phyloP scores from a whole-genome alignment of 2,113 vertebrate genomes.

The Lethenteron reissneri region DNA sequence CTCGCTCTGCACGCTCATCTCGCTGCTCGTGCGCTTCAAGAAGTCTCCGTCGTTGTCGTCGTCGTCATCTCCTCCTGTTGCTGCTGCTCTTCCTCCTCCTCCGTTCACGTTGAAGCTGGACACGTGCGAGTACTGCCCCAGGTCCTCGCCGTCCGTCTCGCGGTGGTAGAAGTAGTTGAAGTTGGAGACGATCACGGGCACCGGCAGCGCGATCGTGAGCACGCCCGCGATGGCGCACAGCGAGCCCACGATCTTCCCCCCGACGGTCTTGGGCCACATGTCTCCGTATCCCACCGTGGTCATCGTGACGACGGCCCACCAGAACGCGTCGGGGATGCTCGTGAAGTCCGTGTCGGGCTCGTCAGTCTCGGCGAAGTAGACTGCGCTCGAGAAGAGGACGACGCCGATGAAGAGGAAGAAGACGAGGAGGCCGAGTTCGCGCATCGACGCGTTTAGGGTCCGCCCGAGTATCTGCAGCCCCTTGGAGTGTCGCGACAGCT shows the following conservation, averaged over 20 bases:
- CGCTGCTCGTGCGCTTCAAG: no score
- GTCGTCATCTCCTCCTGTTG: no score
- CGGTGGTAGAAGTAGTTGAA: slow-evolving; percentile 97
- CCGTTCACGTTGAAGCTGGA: no score
- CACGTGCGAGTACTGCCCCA: no score
- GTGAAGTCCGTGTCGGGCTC: slow-evolving; percentile 89
- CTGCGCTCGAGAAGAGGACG: slow-evolving; percentile 84
- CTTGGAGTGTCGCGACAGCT: slow-evolving; percentile 72
- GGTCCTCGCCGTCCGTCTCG: slow-evolving; percentile 65
- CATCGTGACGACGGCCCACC: slow-evolving; percentile 98
- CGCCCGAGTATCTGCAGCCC: slow-evolving; percentile 66
- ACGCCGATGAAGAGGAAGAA: slow-evolving; percentile 96
- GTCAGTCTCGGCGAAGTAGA: slow-evolving; percentile 86
- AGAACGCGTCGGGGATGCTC: slow-evolving; percentile 89
- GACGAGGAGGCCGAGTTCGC: slow-evolving; percentile 61
- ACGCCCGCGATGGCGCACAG: slow-evolving; percentile 85
- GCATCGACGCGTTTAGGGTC: slow-evolving; percentile 65
- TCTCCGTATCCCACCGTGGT: slow-evolving; percentile 92
- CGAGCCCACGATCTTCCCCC: slow-evolving; percentile 86
- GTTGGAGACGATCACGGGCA: slow-evolving; percentile 91
- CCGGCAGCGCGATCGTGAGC: slow-evolving; percentile 72
- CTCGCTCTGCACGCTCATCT: no score
- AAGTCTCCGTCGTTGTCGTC: no score
- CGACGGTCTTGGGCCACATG: slow-evolving; percentile 76
- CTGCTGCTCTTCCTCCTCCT: no score